A percentile compares a stretch with the other conserved stretches of the same genome.
Evolutionary conservation across 64 coral and sea anemone genomes (phyloP).

Genomic region (Pocillopora verrucosa): DNA sequence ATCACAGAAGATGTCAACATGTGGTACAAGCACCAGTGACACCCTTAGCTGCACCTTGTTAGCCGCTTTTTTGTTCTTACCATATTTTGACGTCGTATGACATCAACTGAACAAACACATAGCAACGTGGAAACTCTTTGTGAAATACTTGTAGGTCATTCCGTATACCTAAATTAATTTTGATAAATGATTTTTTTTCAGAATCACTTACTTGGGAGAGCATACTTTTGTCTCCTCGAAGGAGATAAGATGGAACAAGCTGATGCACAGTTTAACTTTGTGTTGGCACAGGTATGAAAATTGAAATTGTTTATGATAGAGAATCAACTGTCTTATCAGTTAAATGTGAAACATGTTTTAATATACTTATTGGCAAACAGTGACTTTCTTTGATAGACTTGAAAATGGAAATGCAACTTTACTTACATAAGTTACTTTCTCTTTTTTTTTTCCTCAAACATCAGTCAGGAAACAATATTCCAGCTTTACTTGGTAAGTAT

Average conservation of each 20-base stretch:
- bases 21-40: no score
- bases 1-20: no score
- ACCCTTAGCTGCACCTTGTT: no score
- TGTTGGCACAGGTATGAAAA: slow-evolving; percentile 78
- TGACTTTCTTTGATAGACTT: not conserved
- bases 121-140: not conserved
- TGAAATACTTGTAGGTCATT: not conserved
- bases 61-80: no score
- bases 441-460: slow-evolving; percentile 13
- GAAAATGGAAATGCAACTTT: not conserved
- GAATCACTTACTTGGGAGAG: slow-evolving; percentile 96
- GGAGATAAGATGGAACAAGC: slow-evolving; percentile 99
- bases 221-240: slow-evolving; percentile 98
- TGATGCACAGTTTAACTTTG: slow-evolving; percentile 99
- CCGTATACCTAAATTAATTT: not conserved
- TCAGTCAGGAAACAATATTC: slow-evolving; percentile 96
- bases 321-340: no score
- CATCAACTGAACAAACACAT: no score
- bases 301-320: not conserved
- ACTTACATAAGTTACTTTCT: not conserved
- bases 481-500: slow-evolving; percentile 85
- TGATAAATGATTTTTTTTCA: not conserved
- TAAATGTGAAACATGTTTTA: no score
- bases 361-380: no score
- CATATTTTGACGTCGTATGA: no score